Base-by-base conservation (phyloP, 2,888 invertebrate species). In the Rutpela maculata region DNA sequence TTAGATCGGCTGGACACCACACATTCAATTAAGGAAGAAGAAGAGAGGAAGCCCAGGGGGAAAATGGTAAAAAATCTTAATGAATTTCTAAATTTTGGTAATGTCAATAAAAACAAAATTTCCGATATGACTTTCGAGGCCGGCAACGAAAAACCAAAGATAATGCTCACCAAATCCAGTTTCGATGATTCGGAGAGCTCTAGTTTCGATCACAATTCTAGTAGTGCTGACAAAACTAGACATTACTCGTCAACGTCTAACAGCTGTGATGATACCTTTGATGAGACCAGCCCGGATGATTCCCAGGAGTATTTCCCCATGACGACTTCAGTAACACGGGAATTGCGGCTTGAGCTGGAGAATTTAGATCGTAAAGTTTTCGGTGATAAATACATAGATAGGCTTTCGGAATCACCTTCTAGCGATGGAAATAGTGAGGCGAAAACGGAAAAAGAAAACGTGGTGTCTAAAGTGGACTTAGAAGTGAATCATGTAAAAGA, bases 261-360 rank as follows among this genome's bases (percentile, higher is more conserved):
- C 59, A 80, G 78, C n/a, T 83, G 86, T 82, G 86, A 88, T 66
- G 87, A 89, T 79, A 88, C 89, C 0, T 89, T 92, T 80, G 93
- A 93, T 76, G 93, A 93, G 66, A 93, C 93, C 83, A 95, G 95
- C 80, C 95, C 95, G 0, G 95, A 96, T 83, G 95, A 96, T 88
- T 94, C 95, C 1, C 94, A 95, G 83, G 95, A 95, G 86, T 96
- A 96, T 88, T 95, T 95, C 86, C 96, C 96, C 2, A 95, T 97
- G 94, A 95, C 96, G 0, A 96, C 96, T 5, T 95, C 96, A 2
- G 95, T 96, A 91, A 96, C 96, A 0, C 92, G 96, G 84, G 96
- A 97, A 88, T 89, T 97, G 84, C 92, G 95, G 84, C 91, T 96
- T 66, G 96, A 97, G 88, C 89, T 96, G 80, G 96, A 97, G 86